Conservation (phyloP, 2,113 vertebrate species). For the Psettodes erumei region DNA sequence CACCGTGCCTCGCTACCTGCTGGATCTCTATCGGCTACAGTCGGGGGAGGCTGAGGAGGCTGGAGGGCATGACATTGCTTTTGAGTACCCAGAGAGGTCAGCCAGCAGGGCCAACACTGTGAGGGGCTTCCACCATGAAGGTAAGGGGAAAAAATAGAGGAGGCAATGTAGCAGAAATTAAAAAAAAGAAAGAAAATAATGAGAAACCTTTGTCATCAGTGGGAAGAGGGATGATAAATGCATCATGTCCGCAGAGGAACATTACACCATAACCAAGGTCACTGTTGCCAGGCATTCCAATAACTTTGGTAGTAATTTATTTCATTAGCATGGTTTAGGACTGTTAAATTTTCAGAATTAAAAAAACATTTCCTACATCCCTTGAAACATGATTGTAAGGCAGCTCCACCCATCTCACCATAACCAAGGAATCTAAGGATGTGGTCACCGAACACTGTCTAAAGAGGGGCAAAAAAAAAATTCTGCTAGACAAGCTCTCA, state of each 20-base stretch:
- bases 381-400: slow-evolving; percentile 64
- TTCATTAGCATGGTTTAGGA: slow-evolving; percentile 55
- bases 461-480: slow-evolving; percentile 61
- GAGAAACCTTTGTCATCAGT: neutral
- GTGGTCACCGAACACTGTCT: slow-evolving; percentile 74
- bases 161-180: neutral
- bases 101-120: slow-evolving; percentile 97
- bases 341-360: slow-evolving; percentile 34
- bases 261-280: slow-evolving; percentile 13
- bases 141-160: slow-evolving; percentile 71
- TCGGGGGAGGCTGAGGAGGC: slow-evolving; percentile 94
- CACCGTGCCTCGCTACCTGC: slow-evolving; percentile 94
- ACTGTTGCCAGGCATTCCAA: slow-evolving; percentile 28
- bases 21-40: slow-evolving; percentile 97
- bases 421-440: slow-evolving; percentile 74
- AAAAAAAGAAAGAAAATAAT: neutral
- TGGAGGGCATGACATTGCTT: slow-evolving; percentile 82
- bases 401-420: slow-evolving; percentile 74
- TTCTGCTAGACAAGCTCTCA: slow-evolving; percentile 71
- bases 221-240: slow-evolving; percentile 20
- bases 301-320: slow-evolving; percentile 38
- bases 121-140: slow-evolving; percentile 99
- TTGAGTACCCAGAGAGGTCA: slow-evolving; percentile 94
- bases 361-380: slow-evolving; percentile 65
- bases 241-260: slow-evolving; percentile 20